Percentiles rank a stretch among this genome's conserved stretches.
Evolutionary conservation across 23 tunicate species (phyloP).

Genomic region (Ascidia mentula): DNA sequence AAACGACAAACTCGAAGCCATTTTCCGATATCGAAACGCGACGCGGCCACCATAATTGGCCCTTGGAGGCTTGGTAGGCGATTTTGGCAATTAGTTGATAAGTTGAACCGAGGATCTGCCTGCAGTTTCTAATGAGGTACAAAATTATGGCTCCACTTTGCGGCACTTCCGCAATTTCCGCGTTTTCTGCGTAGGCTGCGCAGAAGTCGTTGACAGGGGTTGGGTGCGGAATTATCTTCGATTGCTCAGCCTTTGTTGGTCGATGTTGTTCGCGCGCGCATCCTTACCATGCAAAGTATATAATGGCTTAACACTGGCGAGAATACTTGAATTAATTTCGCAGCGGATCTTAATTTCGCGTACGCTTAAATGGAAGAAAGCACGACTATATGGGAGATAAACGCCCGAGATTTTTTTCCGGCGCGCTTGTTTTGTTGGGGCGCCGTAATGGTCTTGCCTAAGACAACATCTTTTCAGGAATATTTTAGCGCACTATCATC

Average conservation of each 20-base stretch:
- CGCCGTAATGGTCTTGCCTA: conserved; percentile 1
- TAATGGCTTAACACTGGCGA: neutral
- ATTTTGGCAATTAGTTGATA: neutral
- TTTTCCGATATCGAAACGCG: conserved; percentile 5
- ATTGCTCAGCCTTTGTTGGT: neutral
- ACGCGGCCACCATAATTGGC: neutral
- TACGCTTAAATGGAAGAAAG: no score
- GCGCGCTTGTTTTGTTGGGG: neutral
- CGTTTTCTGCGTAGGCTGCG: conserved; percentile 4
- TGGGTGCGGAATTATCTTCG: neutral
- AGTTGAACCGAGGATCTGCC: neutral
- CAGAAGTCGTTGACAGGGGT: neutral
- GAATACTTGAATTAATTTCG: no score
- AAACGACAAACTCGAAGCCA: neutral
- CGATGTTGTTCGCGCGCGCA: neutral
- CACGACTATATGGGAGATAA: neutral
- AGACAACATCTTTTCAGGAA: conserved; percentile 1
- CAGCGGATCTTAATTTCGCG: no score
- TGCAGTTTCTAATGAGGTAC: neutral
- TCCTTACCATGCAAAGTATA: neutral
- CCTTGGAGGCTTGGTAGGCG: neutral
- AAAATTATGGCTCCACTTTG: neutral
- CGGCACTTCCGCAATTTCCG: neutral
- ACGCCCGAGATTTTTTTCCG: neutral
- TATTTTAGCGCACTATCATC: neutral